Evolutionary conservation across 1,140 invertebrate genomes (phyloP).

Genomic region (Venustaconcha ellipsiformis): DNA sequence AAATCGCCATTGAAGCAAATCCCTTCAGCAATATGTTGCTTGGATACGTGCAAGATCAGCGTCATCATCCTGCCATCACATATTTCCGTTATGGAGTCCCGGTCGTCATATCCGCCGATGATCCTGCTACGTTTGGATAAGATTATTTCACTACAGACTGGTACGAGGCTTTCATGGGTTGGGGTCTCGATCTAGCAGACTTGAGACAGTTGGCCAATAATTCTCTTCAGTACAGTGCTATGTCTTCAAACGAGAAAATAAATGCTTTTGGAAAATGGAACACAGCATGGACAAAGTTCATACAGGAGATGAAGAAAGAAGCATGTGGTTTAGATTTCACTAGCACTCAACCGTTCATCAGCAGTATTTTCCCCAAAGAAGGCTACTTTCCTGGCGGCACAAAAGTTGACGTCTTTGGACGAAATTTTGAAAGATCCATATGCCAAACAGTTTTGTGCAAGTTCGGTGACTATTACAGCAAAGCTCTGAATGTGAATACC

Average conservation of each 20-base stretch:
- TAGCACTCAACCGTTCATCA: not conserved
- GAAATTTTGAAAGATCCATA: constrained; percentile 33
- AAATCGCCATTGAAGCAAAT: constrained; percentile 47
- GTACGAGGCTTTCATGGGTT: constrained; percentile 50
- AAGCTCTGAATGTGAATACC: constrained; percentile 30
- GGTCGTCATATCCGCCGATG: not conserved
- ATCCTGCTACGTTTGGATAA: constrained; percentile 27
- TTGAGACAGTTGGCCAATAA: constrained; percentile 42
- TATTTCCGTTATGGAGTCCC: constrained; percentile 47
- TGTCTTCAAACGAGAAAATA: constrained; percentile 31
- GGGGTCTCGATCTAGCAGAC: constrained; percentile 47
- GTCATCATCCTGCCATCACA: constrained; percentile 47
- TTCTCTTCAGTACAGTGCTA: constrained; percentile 43
- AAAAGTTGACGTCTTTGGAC: constrained; percentile 36
- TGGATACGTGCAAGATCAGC: constrained; percentile 44
- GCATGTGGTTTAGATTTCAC: constrained; percentile 28
- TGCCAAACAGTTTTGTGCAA: constrained; percentile 33
- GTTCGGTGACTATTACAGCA: constrained; percentile 22
- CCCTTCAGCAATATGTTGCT: constrained; percentile 49
- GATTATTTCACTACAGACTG: constrained; percentile 54
- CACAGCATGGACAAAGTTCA: constrained; percentile 33
- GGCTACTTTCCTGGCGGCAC: constrained; percentile 11
- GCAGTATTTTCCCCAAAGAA: constrained; percentile 30
- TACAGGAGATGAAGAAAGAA: constrained; percentile 27
- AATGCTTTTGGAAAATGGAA: constrained; percentile 43